Evolutionary conservation across 2,888 invertebrate genomes (phyloP).

Genomic region (Orchesellides sinensis): DNA sequence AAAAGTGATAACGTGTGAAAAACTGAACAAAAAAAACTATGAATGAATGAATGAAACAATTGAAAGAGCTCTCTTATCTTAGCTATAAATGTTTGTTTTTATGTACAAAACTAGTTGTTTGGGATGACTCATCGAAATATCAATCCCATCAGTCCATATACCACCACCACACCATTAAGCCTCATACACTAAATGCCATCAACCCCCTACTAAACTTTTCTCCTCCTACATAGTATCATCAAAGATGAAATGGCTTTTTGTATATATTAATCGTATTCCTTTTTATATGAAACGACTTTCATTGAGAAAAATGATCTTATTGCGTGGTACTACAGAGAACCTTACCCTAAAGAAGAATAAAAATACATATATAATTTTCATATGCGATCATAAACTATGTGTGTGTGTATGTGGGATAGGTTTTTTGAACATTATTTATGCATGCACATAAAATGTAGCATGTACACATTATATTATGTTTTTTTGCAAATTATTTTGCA

Average conservation of each 20-base stretch:
- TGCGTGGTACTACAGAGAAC: constrained; percentile 44
- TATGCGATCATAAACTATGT: constrained; percentile 25
- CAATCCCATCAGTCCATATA: constrained; percentile 31
- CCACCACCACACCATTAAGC: constrained; percentile 24
- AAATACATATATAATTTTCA: constrained; percentile 51
- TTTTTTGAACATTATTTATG: constrained; percentile 42
- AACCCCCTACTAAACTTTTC: constrained; percentile 8
- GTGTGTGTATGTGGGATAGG: constrained; percentile 57
- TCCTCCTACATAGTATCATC: constrained; percentile 27
- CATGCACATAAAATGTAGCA: constrained; percentile 1
- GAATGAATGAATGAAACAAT: constrained; percentile 49
- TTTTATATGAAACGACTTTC: constrained; percentile 32
- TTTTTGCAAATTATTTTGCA: constrained; percentile 50
- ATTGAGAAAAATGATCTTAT: constrained; percentile 63
- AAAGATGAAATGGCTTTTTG: too few relatives aligned
- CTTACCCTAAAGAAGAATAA: constrained; percentile 55
- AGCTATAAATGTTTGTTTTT: constrained; percentile 38
- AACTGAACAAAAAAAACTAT: constrained; percentile 25
- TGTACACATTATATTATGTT: constrained; percentile 1
- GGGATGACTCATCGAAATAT: constrained; percentile 40
- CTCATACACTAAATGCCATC: background rate
- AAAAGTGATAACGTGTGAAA: background rate
- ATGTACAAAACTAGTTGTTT: constrained; percentile 38
- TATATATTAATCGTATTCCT: background rate
- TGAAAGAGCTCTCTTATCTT: constrained; percentile 29